A percentile compares a stretch with the other conserved stretches of the same genome.
Evolutionary conservation across 2,888 invertebrate species (phyloP).

Genomic region (Prenolepis imparis): DNA sequence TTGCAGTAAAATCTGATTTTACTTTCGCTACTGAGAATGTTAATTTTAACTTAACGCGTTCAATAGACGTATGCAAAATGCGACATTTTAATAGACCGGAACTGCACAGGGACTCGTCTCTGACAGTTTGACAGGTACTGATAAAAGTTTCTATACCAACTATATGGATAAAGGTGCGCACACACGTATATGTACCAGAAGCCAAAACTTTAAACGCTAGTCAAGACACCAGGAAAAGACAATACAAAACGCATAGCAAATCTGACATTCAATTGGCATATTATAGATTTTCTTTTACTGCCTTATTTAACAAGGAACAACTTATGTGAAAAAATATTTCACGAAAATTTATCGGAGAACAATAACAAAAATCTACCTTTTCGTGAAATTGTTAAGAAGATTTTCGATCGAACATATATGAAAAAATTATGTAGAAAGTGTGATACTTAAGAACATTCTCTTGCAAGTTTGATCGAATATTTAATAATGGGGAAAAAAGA

Average conservation of each 20-base stretch:
- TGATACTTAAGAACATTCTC: not conserved
- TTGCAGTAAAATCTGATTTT: constrained; percentile 4
- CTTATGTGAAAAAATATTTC: not conserved
- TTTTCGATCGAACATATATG: not conserved
- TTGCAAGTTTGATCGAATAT: constrained; percentile 3
- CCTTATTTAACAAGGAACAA: not conserved
- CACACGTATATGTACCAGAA: not conserved
- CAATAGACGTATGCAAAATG: constrained; percentile 59
- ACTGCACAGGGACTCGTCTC: constrained; percentile 42
- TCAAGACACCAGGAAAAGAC: constrained; percentile 20
- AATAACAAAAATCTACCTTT: not conserved
- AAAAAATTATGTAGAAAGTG: not conserved
- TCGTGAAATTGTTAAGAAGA: not conserved
- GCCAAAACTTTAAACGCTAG: constrained; percentile 24
- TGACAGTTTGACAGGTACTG: constrained; percentile 65
- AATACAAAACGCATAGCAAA: constrained; percentile 10
- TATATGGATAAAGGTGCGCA: not conserved
- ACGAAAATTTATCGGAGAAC: not conserved
- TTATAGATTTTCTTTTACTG: not conserved
- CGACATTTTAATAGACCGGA: constrained; percentile 64
- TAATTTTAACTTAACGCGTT: constrained; percentile 9
- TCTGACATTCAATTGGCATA: not conserved
- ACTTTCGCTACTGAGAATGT: not conserved
- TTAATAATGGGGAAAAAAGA: not conserved
- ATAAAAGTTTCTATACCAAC: constrained; percentile 55